A percentile compares a stretch with the other conserved stretches of the same genome.
These are phyloP conservation scores for Dynastes grantii DNA, from an alignment of 2,888 invertebrate species.

Conservation along the genomic window DNA sequence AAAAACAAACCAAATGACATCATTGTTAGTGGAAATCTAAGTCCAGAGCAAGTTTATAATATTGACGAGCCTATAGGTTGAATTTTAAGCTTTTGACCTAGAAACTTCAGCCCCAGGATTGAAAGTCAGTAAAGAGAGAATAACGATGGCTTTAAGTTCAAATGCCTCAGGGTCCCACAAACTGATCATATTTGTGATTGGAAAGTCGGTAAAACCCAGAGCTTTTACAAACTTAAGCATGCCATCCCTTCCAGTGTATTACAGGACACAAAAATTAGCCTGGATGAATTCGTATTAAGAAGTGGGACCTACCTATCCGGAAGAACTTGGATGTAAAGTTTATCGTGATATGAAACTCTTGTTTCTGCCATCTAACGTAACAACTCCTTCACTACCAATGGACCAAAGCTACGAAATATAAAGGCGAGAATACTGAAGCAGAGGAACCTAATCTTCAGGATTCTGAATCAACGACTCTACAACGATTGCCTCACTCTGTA, in stretches of 20 bases:
- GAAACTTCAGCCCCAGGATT: slow-evolving; percentile 54
- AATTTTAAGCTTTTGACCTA: slow-evolving; percentile 33
- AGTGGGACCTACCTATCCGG: slow-evolving; percentile 41
- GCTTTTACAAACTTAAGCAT: slow-evolving; percentile 54
- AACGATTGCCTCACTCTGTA: no score
- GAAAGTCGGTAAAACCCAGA: slow-evolving; percentile 55
- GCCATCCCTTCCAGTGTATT: slow-evolving; percentile 53
- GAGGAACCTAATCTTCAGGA: background rate
- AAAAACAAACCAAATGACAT: background rate
- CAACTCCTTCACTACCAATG: slow-evolving; percentile 27
- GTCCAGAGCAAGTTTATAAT: slow-evolving; percentile 17
- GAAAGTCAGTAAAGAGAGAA: slow-evolving; percentile 56
- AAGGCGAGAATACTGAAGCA: background rate
- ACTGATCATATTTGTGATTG: slow-evolving; percentile 54
- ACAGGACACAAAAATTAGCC: slow-evolving; percentile 28
- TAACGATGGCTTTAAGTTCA: slow-evolving; percentile 55
- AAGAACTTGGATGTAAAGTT: slow-evolving; percentile 3
- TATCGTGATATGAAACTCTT: slow-evolving; percentile 15
- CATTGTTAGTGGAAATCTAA: background rate
- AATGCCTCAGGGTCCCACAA: slow-evolving; percentile 58
- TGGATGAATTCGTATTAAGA: slow-evolving; percentile 44
- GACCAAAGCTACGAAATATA: slow-evolving; percentile 3
- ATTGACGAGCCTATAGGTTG: slow-evolving; percentile 6
- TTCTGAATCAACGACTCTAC: background rate
- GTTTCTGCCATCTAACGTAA: slow-evolving; percentile 41